phyloP scores from a whole-genome alignment of 2,113 vertebrate species.

The Macroglossus sobrinus region DNA sequence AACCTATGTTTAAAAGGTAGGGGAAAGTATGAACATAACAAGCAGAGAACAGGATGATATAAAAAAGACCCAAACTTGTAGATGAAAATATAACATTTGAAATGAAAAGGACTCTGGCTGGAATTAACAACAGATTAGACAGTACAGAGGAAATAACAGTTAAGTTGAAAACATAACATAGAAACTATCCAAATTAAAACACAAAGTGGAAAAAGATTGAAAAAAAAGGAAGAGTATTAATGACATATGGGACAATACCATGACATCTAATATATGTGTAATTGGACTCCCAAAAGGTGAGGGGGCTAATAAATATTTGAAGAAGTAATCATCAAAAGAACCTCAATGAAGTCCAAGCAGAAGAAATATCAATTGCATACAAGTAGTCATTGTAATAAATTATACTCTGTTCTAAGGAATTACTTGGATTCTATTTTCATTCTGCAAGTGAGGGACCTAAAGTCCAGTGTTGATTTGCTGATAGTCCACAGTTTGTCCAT shows the following conservation, averaged over 20 bases:
- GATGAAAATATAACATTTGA: conserved; percentile 12
- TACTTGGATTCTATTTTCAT: neutral
- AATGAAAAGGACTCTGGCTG: neutral
- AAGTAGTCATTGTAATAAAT: neutral
- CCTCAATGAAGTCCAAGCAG: neutral
- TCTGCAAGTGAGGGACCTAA: neutral
- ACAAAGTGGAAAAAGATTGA: neutral
- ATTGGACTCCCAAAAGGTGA: neutral
- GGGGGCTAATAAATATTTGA: neutral
- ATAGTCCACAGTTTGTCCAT: neutral
- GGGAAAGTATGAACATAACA: neutral
- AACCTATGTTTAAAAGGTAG: neutral
- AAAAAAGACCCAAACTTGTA: neutral
- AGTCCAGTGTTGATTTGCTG: neutral
- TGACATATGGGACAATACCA: neutral
- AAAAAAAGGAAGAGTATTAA: neutral
- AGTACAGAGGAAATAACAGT: neutral
- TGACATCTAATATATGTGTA: neutral
- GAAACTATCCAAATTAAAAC: neutral
- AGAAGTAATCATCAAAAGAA: neutral
- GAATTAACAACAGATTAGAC: neutral
- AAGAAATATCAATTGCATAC: neutral
- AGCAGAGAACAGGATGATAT: neutral
- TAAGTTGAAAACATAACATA: neutral
- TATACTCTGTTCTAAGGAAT: neutral